Evolutionary conservation across 2,888 invertebrate genomes (phyloP).

Genomic region (Lasioglossum lativentre): DNA sequence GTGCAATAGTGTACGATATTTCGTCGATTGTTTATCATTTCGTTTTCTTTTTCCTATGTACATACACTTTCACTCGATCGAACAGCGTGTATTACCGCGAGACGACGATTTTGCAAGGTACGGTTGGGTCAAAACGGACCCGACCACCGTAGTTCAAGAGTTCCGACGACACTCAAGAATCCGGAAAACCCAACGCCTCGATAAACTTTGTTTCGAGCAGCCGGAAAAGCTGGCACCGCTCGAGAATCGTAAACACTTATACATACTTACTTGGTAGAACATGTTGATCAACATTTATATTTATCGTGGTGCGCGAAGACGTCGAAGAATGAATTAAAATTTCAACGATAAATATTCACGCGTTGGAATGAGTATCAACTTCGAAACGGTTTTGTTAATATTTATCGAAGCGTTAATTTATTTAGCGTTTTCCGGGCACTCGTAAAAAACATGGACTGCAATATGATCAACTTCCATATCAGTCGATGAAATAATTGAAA

Average conservation of each 20-base stretch:
- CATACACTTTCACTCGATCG: too few species aligned
- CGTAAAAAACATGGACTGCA: neutral
- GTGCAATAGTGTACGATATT: neutral
- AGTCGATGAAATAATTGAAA: too few species aligned
- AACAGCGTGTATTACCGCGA: too few species aligned
- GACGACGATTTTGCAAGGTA: too few species aligned
- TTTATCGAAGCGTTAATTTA: neutral
- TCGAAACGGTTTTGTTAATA: neutral
- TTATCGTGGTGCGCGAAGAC: neutral
- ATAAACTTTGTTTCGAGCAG: neutral
- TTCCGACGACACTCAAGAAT: neutral
- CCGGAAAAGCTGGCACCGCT: neutral
- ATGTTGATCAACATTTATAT: neutral
- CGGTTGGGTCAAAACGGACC: neutral
- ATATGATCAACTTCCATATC: neutral
- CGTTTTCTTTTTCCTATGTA: neutral
- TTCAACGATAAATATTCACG: neutral
- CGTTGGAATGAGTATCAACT: neutral
- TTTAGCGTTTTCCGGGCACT: neutral
- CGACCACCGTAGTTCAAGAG: neutral
- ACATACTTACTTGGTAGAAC: neutral
- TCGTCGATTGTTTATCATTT: neutral
- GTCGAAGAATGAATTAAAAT: neutral
- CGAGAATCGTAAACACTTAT: neutral
- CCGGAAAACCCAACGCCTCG: neutral